Evolutionary conservation across 92 coral and sea anemone species (phyloP).

Genomic region (Galaxea fascicularis): DNA sequence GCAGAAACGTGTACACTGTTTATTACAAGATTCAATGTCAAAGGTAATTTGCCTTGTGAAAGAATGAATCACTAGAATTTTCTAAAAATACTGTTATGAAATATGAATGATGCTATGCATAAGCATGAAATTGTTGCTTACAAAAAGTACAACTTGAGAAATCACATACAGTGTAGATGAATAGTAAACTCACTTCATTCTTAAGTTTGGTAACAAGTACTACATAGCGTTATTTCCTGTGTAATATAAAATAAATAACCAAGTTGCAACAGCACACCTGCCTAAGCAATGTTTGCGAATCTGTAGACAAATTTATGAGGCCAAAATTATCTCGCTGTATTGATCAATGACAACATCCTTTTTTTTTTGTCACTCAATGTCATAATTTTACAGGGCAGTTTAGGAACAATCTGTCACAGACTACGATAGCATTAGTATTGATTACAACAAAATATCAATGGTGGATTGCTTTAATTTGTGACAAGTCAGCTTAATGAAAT

Average conservation of each 20-base stretch:
- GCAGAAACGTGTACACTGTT: too few species aligned
- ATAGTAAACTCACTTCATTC: too few species aligned
- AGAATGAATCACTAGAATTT: too few species aligned
- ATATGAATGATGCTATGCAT: too few species aligned
- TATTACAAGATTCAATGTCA: too few species aligned
- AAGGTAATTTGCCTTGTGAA: too few species aligned
- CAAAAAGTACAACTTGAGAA: too few species aligned
- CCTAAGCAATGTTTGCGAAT: background rate
- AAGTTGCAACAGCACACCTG: background rate
- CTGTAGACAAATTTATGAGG: background rate
- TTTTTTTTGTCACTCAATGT: background rate
- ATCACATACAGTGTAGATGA: too few species aligned
- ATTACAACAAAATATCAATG: background rate
- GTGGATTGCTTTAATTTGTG: constrained; percentile 21
- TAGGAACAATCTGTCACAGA: constrained; percentile 10
- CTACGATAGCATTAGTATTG: background rate
- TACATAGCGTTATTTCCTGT: background rate
- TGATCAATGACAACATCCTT: background rate
- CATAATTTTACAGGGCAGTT: background rate
- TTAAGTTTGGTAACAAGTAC: background rate
- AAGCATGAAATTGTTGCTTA: too few species aligned
- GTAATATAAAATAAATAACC: background rate
- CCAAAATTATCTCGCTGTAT: background rate
- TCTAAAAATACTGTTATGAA: too few species aligned
- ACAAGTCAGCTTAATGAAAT: background rate